Evolutionary conservation across 2,113 vertebrate genomes (phyloP).

Genomic region (Emydura subglobosa): DNA sequence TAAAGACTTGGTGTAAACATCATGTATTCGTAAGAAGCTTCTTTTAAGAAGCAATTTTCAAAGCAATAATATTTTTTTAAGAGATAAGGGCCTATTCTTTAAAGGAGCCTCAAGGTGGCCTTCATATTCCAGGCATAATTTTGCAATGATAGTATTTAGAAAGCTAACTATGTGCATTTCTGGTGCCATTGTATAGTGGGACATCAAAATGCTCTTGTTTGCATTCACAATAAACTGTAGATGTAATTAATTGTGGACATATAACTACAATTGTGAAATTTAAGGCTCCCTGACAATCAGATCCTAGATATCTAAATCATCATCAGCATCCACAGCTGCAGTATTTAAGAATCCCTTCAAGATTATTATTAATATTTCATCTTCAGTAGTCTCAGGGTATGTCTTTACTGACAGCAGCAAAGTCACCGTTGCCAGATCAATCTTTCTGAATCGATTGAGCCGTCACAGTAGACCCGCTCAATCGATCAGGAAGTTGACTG

Average conservation of each 20-base stretch:
- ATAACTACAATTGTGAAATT: not conserved
- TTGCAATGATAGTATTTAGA: not conserved
- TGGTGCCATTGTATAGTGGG: not conserved
- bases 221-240: not conserved
- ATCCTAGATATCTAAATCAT: not conserved
- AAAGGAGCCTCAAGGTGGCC: not conserved
- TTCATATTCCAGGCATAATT: not conserved
- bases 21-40: conserved; percentile 1
- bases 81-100: not conserved
- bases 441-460: no score
- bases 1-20: conserved; percentile 16
- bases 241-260: not conserved
- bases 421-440: no score
- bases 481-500: no score
- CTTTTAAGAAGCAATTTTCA: conserved; percentile 36
- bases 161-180: not conserved
- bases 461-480: no score
- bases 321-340: not conserved
- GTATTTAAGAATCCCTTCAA: not conserved
- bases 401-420: no score
- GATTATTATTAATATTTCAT: not conserved
- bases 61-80: conserved; percentile 7
- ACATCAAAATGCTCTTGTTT: not conserved
- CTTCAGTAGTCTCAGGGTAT: not conserved
- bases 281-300: not conserved